phyloP scores from a whole-genome alignment of 2,797 vertebrate species.

The Labeo calbasu region DNA sequence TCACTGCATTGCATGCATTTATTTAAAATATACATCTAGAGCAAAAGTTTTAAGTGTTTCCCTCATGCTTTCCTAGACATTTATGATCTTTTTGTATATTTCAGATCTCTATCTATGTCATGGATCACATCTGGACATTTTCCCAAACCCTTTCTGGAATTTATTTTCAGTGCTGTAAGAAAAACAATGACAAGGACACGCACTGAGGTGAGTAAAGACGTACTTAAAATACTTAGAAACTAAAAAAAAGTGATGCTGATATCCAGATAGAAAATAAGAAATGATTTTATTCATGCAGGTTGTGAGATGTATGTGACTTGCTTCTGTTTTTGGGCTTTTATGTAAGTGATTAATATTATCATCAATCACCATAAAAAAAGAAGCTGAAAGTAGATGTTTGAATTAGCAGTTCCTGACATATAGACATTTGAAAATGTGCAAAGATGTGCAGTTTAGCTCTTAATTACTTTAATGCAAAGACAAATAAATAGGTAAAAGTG shows the following conservation, averaged over 20 bases:
- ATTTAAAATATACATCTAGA: background rate
- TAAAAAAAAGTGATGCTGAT: background rate
- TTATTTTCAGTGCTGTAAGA: conserved; percentile 79
- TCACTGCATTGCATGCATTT: background rate
- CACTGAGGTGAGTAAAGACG: conserved; percentile 83
- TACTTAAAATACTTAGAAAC: background rate
- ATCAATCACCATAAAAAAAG: background rate
- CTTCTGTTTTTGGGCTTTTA: background rate
- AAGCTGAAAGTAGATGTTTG: background rate
- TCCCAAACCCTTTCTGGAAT: conserved; percentile 86
- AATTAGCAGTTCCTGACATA: background rate
- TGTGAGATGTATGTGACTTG: background rate
- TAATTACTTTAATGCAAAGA: background rate
- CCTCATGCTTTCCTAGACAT: background rate
- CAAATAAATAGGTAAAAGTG: background rate
- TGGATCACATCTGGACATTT: conserved; percentile 90
- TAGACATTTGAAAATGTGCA: background rate
- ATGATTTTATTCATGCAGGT: background rate
- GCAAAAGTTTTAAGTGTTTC: background rate
- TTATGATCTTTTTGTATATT: conserved; percentile 5
- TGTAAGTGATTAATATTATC: background rate
- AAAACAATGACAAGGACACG: conserved; percentile 91
- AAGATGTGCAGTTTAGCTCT: background rate
- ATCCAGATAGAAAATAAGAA: background rate
- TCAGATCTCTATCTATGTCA: conserved; percentile 90